Evolutionary conservation across 2,113 vertebrate species (phyloP), one percentile per base, ranked within the genome.

Genomic region (Oxyura jamaicensis): DNA sequence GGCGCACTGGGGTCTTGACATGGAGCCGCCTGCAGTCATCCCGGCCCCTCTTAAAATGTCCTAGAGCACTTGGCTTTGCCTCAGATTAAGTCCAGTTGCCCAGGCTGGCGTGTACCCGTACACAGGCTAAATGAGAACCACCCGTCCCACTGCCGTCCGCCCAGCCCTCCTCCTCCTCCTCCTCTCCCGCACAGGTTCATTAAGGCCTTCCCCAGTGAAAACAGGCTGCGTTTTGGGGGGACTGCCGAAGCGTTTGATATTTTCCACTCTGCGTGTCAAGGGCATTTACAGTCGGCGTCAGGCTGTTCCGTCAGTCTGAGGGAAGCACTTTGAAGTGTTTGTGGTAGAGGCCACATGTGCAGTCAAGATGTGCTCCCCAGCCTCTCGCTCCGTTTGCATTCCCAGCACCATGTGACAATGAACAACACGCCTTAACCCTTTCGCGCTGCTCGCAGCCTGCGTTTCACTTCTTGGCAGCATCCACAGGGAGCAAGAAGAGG

Each of bases 261-360:
- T 99, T 99, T 99, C 99, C 99, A 98, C 98, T 98, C 98, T 97
- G 98, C 98, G 98, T 98, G 98, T 99, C 98, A 99, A 99, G 98
- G 98, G 98, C 98, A 98, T 99, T 99, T 99, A 99, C 98, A 99
- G 98, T 99, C 98, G 99, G 99, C 99, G 99, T 99, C 99, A 99
- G 99, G 98, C 98, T 98, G 98, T 98, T 98, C 98, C 98, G 98
- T 98, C 98, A 98, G 99, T 99, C 98, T 99, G 99, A 98, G 98
- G 98, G 98, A 98, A 98, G 98, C 98, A 98, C 99, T 99, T 99
- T 99, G 99, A 99, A 99, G 99, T 99, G 98, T 98, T 98, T 99
- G 98, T 96, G 98, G 99, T 99, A 97, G 98, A 95, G 97, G 97
- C 98, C 98, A 99, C 99, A 99, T 99, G 98, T 99, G 99, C 98